phyloP scores from a whole-genome alignment of 1,140 invertebrate species.

The Hetaerina americana region DNA sequence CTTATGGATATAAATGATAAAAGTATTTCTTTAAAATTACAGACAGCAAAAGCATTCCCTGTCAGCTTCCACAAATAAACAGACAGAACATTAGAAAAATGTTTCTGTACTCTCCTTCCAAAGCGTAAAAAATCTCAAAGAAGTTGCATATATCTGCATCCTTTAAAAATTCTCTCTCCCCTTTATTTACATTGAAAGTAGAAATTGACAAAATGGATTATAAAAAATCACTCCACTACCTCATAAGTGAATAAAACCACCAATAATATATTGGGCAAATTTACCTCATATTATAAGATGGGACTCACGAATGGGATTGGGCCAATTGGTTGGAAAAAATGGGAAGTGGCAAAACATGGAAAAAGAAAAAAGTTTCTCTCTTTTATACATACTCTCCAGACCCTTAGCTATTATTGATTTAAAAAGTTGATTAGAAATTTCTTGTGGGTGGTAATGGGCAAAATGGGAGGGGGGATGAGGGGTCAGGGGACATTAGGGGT shows the following conservation, averaged over 20 bases:
- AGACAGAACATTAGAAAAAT: neutral
- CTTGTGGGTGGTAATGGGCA: neutral
- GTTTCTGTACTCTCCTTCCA: neutral
- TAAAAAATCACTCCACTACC: neutral
- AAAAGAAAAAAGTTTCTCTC: constrained; percentile 1
- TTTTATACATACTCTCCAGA: constrained; percentile 2
- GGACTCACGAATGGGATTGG: neutral
- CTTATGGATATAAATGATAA: neutral
- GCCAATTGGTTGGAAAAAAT: neutral
- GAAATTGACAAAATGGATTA: neutral
- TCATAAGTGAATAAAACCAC: neutral
- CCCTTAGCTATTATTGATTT: constrained; percentile 2
- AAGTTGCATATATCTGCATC: neutral
- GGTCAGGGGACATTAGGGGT: neutral
- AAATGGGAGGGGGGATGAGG: neutral
- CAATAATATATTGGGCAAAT: neutral
- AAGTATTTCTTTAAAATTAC: neutral
- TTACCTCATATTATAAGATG: neutral
- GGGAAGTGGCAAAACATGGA: neutral
- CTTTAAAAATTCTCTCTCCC: neutral
- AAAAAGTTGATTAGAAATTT: neutral
- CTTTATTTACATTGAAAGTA: neutral
- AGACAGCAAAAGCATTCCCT: neutral
- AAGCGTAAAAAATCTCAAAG: too few species aligned
- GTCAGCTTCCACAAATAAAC: neutral